Percentiles rank a stretch among this genome's conserved stretches.
These are phyloP conservation scores for Drosophila melanogaster DNA, from an alignment of 1,140 invertebrate species.

Conservation along the genomic window DNA sequence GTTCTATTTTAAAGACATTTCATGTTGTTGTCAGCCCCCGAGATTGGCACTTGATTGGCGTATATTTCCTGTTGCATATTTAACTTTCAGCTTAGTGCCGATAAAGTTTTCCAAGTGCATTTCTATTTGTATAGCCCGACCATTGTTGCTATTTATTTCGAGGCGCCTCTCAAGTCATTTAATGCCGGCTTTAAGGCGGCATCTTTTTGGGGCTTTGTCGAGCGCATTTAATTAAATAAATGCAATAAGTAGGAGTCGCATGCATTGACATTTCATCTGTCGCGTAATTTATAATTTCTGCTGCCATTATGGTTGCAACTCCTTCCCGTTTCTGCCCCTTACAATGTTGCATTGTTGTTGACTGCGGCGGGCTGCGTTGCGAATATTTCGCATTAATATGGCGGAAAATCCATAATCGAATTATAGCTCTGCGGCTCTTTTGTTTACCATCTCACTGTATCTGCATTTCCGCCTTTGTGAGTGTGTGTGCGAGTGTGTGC, in stretches of 20 bases:
- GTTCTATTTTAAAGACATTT: slow-evolving; percentile 82
- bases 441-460: slow-evolving; percentile 61
- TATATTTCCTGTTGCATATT: slow-evolving; percentile 83
- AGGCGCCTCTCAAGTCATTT: neutral
- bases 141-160: neutral
- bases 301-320: slow-evolving; percentile 70
- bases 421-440: slow-evolving; percentile 78
- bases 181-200: neutral
- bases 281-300: slow-evolving; percentile 82
- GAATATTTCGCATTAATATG: slow-evolving; percentile 83
- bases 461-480: slow-evolving; percentile 8
- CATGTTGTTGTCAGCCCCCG: slow-evolving; percentile 66
- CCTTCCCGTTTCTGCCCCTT: slow-evolving; percentile 8
- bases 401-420: slow-evolving; percentile 83
- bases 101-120: slow-evolving; percentile 67
- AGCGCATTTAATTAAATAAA: slow-evolving; percentile 78
- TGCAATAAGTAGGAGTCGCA: slow-evolving; percentile 68
- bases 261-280: slow-evolving; percentile 81
- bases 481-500: slow-evolving; percentile 8
- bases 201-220: slow-evolving; percentile 32
- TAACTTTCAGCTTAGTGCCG: slow-evolving; percentile 65
- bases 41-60: slow-evolving; percentile 83
- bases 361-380: slow-evolving; percentile 72
- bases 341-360: slow-evolving; percentile 51
- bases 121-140: slow-evolving; percentile 70